Conservation (phyloP, 2,888 invertebrate genomes). For the Drosophila limbata region DNA sequence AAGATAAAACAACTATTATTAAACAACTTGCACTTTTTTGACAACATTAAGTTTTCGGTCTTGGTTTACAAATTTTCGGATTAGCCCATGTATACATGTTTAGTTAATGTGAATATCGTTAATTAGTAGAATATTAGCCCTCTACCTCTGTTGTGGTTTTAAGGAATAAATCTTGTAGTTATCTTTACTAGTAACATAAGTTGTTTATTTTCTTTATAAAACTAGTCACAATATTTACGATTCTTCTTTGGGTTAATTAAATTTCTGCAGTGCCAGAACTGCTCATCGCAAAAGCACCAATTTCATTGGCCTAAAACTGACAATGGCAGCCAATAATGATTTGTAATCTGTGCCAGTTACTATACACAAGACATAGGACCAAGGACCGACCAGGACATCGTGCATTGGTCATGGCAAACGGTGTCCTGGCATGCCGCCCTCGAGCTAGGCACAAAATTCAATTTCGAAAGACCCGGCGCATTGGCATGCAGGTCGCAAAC, state of each 20-base stretch:
- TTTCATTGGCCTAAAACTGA: conserved; percentile 37
- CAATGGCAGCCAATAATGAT: conserved; percentile 63
- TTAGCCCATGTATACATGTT: no score
- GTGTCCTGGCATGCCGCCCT: conserved; percentile 40
- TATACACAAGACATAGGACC: conserved; percentile 17
- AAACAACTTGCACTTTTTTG: no score
- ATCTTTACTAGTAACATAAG: neutral
- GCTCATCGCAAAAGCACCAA: conserved; percentile 17
- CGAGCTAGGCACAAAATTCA: conserved; percentile 55
- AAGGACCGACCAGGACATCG: conserved; percentile 4
- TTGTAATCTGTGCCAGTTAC: conserved; percentile 59
- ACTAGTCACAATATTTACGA: conserved; percentile 2
- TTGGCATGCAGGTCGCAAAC: conserved; percentile 68
- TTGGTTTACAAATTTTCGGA: no score
- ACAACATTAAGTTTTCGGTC: no score
- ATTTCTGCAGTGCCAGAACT: conserved; percentile 8
- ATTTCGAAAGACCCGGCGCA: conserved; percentile 49
- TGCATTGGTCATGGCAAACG: conserved; percentile 27
- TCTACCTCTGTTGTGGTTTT: no score
- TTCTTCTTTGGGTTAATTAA: conserved; percentile 7
- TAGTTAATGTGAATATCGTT: no score
- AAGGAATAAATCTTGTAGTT: neutral
- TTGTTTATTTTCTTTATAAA: no score
- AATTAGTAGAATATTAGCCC: no score
- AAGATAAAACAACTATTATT: no score